These are phyloP conservation scores for Pollimyrus isidori DNA, from an alignment of 2,113 vertebrate genomes.

Conservation along the genomic window DNA sequence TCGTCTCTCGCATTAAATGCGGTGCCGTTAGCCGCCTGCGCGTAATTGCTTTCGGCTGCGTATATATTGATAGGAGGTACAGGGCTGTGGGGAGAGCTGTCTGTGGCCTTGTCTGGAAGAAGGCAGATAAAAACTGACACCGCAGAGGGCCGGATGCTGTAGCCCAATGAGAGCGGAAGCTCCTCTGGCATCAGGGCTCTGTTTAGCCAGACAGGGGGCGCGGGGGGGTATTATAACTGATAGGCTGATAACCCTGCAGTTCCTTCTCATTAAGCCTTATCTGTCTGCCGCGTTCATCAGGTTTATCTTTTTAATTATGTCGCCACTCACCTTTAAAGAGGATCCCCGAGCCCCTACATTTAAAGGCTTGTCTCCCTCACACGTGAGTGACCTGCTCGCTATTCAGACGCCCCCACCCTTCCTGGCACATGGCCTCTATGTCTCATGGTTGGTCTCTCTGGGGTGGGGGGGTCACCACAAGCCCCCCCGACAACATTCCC, in stretches of 20 bases:
- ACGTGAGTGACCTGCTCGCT: slow-evolving; percentile 33
- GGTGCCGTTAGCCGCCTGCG: background rate
- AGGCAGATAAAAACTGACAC: slow-evolving; percentile 50
- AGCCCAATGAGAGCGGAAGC: slow-evolving; percentile 43
- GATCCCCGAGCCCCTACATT: slow-evolving; percentile 35
- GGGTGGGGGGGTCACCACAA: no score
- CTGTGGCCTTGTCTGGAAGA: slow-evolving; percentile 26
- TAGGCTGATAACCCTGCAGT: background rate
- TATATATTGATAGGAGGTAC: slow-evolving; percentile 3
- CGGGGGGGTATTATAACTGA: background rate
- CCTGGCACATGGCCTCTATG: background rate
- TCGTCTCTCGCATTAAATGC: slow-evolving; percentile 73
- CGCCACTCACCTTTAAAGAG: slow-evolving; percentile 44
- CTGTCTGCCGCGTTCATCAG: slow-evolving; percentile 46
- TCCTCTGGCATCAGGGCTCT: slow-evolving; percentile 24
- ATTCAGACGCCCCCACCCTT: background rate
- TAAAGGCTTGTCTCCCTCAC: slow-evolving; percentile 33
- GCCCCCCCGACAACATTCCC: background rate
- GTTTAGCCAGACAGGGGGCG: background rate
- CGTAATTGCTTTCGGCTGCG: slow-evolving; percentile 5
- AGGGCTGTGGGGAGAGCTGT: slow-evolving; percentile 37
- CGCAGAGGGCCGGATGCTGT: slow-evolving; percentile 40
- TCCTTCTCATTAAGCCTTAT: slow-evolving; percentile 54
- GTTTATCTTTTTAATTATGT: slow-evolving; percentile 61
- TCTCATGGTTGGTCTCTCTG: background rate